A percentile compares a stretch with the other conserved stretches of the same genome.
These are phyloP conservation scores for Stictonetta naevosa DNA, from an alignment of 2,113 vertebrate species.

Conservation along the genomic window DNA sequence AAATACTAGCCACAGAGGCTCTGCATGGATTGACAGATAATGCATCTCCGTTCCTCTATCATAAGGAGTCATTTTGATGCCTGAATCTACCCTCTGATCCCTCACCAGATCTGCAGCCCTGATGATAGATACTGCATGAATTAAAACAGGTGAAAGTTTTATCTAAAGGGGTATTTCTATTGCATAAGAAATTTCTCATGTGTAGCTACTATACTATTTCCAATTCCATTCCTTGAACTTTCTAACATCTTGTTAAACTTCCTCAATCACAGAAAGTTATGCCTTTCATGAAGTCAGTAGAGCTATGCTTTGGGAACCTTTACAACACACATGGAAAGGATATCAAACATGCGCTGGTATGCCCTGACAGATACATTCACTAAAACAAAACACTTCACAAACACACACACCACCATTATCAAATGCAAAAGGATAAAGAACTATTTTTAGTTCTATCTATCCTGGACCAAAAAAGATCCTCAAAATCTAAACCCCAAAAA, in stretches of 20 bases:
- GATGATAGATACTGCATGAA: background rate
- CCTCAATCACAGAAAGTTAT: background rate
- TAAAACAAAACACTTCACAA: background rate
- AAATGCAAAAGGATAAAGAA: background rate
- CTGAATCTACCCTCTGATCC: background rate
- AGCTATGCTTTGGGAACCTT: background rate
- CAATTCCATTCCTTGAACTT: background rate
- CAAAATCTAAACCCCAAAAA: background rate
- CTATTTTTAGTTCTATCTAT: background rate
- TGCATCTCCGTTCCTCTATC: background rate
- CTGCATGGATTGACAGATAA: background rate
- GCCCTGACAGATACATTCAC: background rate
- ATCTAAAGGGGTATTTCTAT: background rate
- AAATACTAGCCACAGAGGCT: background rate
- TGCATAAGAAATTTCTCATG: background rate
- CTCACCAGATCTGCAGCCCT: background rate
- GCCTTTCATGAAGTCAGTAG: background rate
- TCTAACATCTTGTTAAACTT: background rate
- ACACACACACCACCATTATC: background rate
- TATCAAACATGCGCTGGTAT: background rate
- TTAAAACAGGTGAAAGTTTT: background rate
- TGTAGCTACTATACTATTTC: background rate
- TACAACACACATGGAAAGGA: background rate
- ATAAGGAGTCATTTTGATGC: background rate
- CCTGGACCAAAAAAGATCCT: background rate